Conservation (phyloP, 2,113 vertebrate species). For the Oreotrochilus melanogaster region DNA sequence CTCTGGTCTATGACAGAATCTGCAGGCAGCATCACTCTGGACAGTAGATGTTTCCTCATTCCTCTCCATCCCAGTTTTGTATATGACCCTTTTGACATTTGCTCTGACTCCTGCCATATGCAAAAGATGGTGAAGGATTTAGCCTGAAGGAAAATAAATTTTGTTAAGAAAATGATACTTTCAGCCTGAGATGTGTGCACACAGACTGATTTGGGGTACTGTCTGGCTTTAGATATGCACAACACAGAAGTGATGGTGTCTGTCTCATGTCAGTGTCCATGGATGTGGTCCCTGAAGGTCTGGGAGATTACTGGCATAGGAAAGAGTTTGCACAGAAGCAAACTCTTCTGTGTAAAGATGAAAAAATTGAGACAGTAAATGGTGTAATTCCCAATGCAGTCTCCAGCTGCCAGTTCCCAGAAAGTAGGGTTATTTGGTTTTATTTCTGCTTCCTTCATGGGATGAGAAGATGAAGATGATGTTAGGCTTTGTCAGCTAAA, state of each 20-base stretch:
- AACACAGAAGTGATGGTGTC: background rate
- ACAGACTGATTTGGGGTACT: background rate
- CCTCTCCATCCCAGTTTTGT: background rate
- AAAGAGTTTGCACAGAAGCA: background rate
- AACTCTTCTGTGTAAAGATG: background rate
- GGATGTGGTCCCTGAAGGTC: background rate
- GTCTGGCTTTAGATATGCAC: background rate
- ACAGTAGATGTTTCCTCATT: background rate
- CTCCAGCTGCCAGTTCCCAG: background rate
- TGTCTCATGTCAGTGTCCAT: background rate
- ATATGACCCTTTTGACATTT: background rate
- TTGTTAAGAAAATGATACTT: background rate
- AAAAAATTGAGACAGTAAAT: background rate
- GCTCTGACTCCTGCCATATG: background rate
- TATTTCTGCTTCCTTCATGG: background rate
- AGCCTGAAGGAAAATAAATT: conserved; percentile 7
- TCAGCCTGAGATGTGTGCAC: background rate
- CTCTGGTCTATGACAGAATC: background rate
- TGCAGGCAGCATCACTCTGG: background rate
- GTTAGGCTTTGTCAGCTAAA: background rate
- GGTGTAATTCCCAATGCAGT: background rate
- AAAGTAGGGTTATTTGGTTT: background rate
- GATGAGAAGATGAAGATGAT: background rate
- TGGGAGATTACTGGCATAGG: background rate
- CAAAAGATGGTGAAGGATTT: conserved; percentile 23